Percentiles rank a stretch among this genome's conserved stretches.
Evolutionary conservation across 2,113 vertebrate species (phyloP).

Genomic region (Irena cyanogastra): DNA sequence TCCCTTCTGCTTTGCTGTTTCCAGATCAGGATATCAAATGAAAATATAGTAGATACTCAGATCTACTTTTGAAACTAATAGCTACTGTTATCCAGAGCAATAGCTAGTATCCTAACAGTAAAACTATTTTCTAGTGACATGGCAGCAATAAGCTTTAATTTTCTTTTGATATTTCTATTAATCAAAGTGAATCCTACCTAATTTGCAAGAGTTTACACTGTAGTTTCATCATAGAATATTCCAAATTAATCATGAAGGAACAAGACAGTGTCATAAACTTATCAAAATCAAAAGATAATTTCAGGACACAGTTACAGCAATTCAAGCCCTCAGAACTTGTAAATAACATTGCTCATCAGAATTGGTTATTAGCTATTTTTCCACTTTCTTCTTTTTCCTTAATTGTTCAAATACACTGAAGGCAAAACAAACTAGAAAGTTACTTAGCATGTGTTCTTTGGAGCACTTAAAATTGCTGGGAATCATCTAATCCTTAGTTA

Average conservation of each 20-base stretch:
- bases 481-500: conserved; percentile 30
- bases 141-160: not conserved
- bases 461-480: conserved; percentile 33
- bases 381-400: not conserved
- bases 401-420: not conserved
- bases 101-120: not conserved
- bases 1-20: not conserved
- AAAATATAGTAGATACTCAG: not conserved
- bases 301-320: not conserved
- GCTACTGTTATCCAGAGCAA: not conserved
- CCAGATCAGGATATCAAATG: not conserved
- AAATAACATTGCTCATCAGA: not conserved
- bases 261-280: not conserved
- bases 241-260: not conserved
- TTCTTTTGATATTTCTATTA: not conserved
- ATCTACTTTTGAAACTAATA: not conserved
- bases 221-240: not conserved
- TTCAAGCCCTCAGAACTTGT: not conserved
- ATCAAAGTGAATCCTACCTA: not conserved
- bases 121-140: not conserved
- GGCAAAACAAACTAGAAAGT: conserved; percentile 28
- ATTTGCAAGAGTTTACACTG: not conserved
- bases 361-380: not conserved
- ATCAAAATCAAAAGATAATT: not conserved
- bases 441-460: conserved; percentile 40